phyloP scores from a whole-genome alignment of 2,888 invertebrate genomes.

The Thereva unica region DNA sequence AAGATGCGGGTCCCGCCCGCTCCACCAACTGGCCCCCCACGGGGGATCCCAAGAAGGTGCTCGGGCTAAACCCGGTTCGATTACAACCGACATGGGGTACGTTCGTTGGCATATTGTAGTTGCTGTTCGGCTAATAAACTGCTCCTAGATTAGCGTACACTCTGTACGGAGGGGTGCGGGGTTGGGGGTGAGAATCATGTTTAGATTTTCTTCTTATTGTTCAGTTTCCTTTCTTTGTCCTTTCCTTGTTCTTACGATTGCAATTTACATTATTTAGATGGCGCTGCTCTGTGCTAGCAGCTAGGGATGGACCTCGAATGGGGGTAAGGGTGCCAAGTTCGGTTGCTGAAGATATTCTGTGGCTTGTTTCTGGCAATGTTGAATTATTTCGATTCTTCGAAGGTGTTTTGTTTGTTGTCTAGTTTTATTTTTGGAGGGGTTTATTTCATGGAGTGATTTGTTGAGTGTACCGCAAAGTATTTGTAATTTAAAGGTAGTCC shows the following conservation, averaged over 20 bases:
- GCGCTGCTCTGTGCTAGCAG: not conserved
- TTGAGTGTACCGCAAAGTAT: too few relatives aligned
- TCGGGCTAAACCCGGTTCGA: constrained; percentile 25
- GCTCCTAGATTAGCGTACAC: too few relatives aligned
- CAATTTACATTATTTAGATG: constrained; percentile 6
- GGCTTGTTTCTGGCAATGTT: constrained; percentile 34
- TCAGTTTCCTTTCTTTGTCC: constrained; percentile 1
- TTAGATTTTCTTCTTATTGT: constrained; percentile 27
- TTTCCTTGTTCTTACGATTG: not conserved
- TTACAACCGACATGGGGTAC: constrained; percentile 27
- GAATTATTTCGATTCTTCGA: constrained; percentile 34
- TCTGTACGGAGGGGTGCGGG: not conserved
- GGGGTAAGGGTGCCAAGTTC: not conserved
- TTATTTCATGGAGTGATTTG: too few relatives aligned
- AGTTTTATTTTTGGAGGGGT: constrained; percentile 8
- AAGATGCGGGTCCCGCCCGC: constrained; percentile 27
- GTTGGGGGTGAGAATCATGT: constrained; percentile 29
- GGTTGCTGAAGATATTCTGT: constrained; percentile 17
- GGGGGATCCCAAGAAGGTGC: constrained; percentile 27
- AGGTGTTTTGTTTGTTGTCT: constrained; percentile 12
- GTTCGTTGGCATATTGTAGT: constrained; percentile 23
- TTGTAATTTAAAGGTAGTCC: too few relatives aligned
- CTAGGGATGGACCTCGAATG: not conserved
- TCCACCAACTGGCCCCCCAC: constrained; percentile 9
- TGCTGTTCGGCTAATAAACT: constrained; percentile 25